phyloP scores from a whole-genome alignment of 2,113 vertebrate species.

The Brachyistius frenatus region DNA sequence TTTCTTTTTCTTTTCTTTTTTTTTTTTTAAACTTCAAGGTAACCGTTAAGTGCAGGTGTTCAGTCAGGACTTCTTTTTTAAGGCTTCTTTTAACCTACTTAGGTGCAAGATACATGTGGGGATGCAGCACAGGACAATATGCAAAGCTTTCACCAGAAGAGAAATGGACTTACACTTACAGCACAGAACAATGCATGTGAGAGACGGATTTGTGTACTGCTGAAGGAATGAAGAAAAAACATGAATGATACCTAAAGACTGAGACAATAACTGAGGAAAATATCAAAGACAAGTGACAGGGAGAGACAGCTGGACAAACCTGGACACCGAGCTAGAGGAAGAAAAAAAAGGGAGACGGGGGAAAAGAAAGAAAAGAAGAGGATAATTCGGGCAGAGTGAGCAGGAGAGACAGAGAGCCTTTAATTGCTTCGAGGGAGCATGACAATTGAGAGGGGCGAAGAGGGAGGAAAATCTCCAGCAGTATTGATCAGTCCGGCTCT shows the following conservation, averaged over 20 bases:
- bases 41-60: conserved; percentile 39
- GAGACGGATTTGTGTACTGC: neutral
- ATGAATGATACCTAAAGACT: neutral
- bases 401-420: conserved; percentile 63
- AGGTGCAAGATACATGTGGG: conserved; percentile 5
- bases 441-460: conserved; percentile 83
- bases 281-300: neutral
- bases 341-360: conserved; percentile 7
- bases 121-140: neutral
- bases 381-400: conserved; percentile 20
- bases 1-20: too few species aligned
- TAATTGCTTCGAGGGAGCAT: conserved; percentile 85
- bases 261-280: conserved; percentile 5
- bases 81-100: conserved; percentile 40
- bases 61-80: conserved; percentile 15
- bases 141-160: neutral
- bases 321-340: neutral
- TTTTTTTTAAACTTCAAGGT: neutral
- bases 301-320: neutral
- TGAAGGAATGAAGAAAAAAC: too few species aligned
- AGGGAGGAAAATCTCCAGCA: conserved; percentile 82
- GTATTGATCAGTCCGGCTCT: conserved; percentile 85
- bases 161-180: neutral
- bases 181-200: neutral
- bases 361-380: conserved; percentile 14